Evolutionary conservation across 2,888 invertebrate species (phyloP).

Genomic region (Plebejus argus): DNA sequence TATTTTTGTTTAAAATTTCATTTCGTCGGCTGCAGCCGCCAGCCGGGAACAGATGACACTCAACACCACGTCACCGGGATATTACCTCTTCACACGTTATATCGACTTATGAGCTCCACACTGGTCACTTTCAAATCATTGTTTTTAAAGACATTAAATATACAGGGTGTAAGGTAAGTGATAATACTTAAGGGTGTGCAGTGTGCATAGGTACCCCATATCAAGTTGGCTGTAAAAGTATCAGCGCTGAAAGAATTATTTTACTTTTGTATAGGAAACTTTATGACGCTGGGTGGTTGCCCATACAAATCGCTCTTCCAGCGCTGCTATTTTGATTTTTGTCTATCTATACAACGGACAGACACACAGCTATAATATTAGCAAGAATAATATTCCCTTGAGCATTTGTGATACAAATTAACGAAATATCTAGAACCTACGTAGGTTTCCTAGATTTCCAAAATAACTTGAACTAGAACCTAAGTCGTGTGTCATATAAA

Average conservation of each 20-base stretch:
- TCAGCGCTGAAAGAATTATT: too few species aligned
- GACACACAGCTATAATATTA: too few species aligned
- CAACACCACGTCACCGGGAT: conserved; percentile 14
- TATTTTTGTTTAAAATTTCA: conserved; percentile 47
- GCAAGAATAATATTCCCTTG: too few species aligned
- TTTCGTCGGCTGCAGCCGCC: conserved; percentile 26
- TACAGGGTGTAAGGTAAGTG: too few species aligned
- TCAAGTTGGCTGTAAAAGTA: too few species aligned
- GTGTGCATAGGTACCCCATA: too few species aligned
- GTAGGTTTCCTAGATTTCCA: neutral
- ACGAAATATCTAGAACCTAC: neutral
- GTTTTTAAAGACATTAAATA: neutral
- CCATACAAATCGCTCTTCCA: too few species aligned
- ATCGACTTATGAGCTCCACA: neutral
- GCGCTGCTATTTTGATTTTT: too few species aligned
- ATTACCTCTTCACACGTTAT: conserved; percentile 9
- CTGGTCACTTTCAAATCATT: neutral
- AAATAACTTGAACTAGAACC: neutral
- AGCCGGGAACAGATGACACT: conserved; percentile 19
- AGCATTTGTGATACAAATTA: neutral
- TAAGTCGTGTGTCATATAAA: conserved; percentile 7
- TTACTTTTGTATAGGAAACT: too few species aligned
- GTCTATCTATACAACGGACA: too few species aligned
- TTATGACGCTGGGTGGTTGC: too few species aligned
- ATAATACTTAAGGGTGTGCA: too few species aligned